phyloP scores from a whole-genome alignment of 2,888 invertebrate genomes.

The Aphodius granarius region DNA sequence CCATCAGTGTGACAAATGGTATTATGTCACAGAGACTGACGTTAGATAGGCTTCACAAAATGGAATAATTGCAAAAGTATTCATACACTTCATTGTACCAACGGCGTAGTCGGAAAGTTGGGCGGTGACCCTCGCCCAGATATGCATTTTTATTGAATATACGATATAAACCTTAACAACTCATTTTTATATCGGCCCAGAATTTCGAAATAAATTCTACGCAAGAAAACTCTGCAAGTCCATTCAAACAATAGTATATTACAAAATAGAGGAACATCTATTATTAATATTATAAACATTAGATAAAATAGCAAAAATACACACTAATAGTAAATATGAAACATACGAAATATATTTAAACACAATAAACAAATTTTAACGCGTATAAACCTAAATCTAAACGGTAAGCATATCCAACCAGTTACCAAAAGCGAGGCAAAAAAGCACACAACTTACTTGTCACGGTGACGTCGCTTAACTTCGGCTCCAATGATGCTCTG shows the following conservation, averaged over 20 bases:
- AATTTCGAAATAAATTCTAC: neutral
- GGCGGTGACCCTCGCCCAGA: too few species aligned
- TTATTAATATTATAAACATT: neutral
- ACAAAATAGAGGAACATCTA: neutral
- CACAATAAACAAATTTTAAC: neutral
- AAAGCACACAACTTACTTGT: slow-evolving; percentile 56
- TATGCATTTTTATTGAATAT: too few species aligned
- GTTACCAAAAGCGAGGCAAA: slow-evolving; percentile 6
- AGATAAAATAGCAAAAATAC: neutral
- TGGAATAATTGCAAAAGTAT: too few species aligned
- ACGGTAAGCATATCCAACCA: neutral
- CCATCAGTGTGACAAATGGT: too few species aligned
- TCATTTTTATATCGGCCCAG: too few species aligned
- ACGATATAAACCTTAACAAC: too few species aligned
- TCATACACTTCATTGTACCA: too few species aligned
- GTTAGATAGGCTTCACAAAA: too few species aligned
- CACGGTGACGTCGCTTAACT: slow-evolving; percentile 51
- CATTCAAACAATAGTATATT: neutral
- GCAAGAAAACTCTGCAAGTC: neutral
- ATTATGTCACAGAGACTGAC: too few species aligned
- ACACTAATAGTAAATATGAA: neutral
- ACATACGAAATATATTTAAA: neutral
- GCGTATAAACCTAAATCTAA: neutral
- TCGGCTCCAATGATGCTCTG: slow-evolving; percentile 61
- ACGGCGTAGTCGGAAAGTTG: too few species aligned